Evolutionary conservation across 2,797 vertebrate genomes (phyloP).

Genomic region (Neosalanx taihuensis): DNA sequence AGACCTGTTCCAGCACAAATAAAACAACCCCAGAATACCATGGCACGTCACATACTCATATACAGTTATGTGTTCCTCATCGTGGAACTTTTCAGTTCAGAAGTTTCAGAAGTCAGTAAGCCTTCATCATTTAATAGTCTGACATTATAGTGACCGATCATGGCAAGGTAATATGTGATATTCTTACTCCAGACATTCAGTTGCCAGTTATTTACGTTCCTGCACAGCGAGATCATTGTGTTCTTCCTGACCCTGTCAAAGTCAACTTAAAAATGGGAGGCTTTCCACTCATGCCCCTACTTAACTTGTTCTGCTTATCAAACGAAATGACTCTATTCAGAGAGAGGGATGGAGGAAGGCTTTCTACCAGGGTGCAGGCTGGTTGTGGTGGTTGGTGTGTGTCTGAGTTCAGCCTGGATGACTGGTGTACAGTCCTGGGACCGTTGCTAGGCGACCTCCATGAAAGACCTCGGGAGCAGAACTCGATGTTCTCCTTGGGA

Average conservation of each 20-base stretch:
- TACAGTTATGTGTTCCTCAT: conserved; percentile 21
- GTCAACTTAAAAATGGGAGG: not conserved
- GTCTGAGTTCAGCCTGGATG: not conserved
- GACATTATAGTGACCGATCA: conserved; percentile 10
- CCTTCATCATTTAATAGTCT: conserved; percentile 14
- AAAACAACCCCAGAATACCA: conserved; percentile 13
- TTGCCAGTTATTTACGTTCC: conserved; percentile 2
- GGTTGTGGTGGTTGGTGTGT: not conserved
- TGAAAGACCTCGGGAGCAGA: conserved; percentile 46
- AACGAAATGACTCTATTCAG: not conserved
- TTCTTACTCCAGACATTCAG: conserved; percentile 34
- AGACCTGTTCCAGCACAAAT: conserved; percentile 14
- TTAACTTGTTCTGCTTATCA: conserved; percentile 9
- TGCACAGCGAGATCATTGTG: conserved; percentile 11
- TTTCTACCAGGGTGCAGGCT: not conserved
- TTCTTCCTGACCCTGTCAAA: conserved; percentile 14
- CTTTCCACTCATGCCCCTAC: conserved; percentile 1
- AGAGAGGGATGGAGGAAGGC: not conserved
- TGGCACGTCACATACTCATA: not conserved
- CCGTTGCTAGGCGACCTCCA: conserved; percentile 12
- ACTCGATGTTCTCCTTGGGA: conserved; percentile 50
- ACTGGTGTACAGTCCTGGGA: conserved; percentile 5
- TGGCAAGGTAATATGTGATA: not conserved
- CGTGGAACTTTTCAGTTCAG: conserved; percentile 26
- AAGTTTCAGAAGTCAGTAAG: conserved; percentile 11